Conservation (phyloP, 2,797 vertebrate genomes). For the Anguilla pacifica region DNA sequence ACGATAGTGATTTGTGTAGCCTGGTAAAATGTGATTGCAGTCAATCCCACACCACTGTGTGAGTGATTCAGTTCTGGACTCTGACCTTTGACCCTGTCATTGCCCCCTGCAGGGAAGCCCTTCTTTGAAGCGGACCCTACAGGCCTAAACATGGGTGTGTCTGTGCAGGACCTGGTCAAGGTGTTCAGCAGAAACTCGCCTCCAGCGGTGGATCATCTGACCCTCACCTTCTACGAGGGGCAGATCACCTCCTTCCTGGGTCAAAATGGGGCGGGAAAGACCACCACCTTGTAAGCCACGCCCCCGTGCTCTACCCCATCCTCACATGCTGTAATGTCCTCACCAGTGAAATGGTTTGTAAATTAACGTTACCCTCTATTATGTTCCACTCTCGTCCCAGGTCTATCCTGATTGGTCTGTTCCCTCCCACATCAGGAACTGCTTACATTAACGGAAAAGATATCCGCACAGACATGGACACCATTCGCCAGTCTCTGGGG, state of each 20-base stretch:
- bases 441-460: constrained; percentile 85
- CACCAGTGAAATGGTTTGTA: neutral
- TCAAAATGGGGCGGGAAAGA: constrained; percentile 97
- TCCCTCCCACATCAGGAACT: constrained; percentile 90
- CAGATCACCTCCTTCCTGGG: constrained; percentile 97
- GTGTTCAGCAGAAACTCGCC: constrained; percentile 70
- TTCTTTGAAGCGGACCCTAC: constrained; percentile 88
- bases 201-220: constrained; percentile 87
- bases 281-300: constrained; percentile 88
- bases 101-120: constrained; percentile 66
- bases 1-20: neutral
- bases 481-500: constrained; percentile 82
- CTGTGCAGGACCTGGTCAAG: constrained; percentile 89
- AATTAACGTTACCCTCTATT: neutral
- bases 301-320: neutral
- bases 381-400: constrained; percentile 58
- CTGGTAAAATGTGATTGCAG: neutral
- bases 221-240: constrained; percentile 89
- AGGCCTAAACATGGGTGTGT: constrained; percentile 81
- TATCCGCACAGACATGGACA: constrained; percentile 84
- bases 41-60: neutral
- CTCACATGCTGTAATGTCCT: neutral
- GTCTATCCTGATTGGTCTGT: constrained; percentile 90
- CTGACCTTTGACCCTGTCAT: neutral
- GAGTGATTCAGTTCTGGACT: neutral